A percentile compares a stretch with the other conserved stretches of the same genome.
Conservation (phyloP, 1,140 invertebrate genomes). For the Tenebrio molitor region DNA sequence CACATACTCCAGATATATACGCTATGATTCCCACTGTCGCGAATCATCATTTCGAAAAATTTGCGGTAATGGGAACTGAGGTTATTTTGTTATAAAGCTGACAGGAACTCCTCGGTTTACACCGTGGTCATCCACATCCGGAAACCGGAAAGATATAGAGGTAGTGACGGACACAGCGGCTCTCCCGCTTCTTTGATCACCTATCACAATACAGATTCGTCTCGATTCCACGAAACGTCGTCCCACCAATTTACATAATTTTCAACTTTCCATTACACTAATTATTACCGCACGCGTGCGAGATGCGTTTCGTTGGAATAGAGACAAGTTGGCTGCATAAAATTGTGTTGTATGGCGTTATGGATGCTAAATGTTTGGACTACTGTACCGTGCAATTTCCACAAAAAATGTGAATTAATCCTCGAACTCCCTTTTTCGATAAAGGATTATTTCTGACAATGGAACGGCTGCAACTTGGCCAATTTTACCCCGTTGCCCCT, state of each 20-base stretch:
- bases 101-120: constrained; percentile 33
- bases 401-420: constrained; percentile 32
- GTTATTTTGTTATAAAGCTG: constrained; percentile 39
- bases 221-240: constrained; percentile 14
- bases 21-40: constrained; percentile 22
- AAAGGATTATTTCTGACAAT: constrained; percentile 15
- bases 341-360: constrained; percentile 7
- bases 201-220: constrained; percentile 32
- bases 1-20: constrained; percentile 30
- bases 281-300: background rate
- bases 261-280: background rate
- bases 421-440: constrained; percentile 5
- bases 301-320: constrained; percentile 10
- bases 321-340: constrained; percentile 4
- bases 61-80: constrained; percentile 19
- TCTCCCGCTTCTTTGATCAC: constrained; percentile 41
- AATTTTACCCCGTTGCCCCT: constrained; percentile 53
- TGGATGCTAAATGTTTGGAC: constrained; percentile 11
- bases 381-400: constrained; percentile 26
- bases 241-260: too few relatives aligned
- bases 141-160: constrained; percentile 47
- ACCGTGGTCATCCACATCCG: constrained; percentile 38
- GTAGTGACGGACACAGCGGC: constrained; percentile 47
- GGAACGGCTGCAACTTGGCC: constrained; percentile 47
- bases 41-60: background rate